A percentile compares a stretch with the other conserved stretches of the same genome.
phyloP scores from a whole-genome alignment of 2,888 invertebrate species.

The Torymus auratus region DNA sequence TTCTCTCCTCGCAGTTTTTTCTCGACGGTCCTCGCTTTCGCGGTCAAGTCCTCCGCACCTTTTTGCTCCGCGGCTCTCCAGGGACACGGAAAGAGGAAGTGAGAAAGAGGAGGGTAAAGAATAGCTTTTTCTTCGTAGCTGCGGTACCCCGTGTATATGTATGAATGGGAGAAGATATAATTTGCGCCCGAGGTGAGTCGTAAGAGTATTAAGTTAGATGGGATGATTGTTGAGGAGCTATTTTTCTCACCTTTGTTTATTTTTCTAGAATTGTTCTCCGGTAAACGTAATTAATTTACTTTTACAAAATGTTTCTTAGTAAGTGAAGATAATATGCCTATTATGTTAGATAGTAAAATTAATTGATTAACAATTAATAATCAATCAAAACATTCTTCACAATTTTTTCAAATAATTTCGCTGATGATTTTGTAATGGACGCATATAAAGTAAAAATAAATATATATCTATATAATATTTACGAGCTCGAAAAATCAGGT shows the following conservation, averaged over 20 bases:
- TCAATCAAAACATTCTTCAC: no score
- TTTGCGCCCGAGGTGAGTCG: not conserved
- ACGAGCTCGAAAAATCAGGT: no score
- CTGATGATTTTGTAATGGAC: no score
- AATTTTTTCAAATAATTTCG: no score
- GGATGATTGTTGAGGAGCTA: slow-evolving; percentile 26
- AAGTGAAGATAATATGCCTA: no score
- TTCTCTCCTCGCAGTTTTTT: slow-evolving; percentile 34
- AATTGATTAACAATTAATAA: no score
- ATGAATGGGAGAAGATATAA: slow-evolving; percentile 53
- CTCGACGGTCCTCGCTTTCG: not conserved
- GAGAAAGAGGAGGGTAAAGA: slow-evolving; percentile 36
- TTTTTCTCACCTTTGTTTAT: slow-evolving; percentile 6
- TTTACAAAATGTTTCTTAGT: no score
- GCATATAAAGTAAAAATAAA: no score
- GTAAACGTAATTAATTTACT: slow-evolving; percentile 18
- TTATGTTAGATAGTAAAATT: no score
- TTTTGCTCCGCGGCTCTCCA: slow-evolving; percentile 16
- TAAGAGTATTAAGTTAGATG: slow-evolving; percentile 51
- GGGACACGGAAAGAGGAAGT: not conserved
- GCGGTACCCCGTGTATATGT: not conserved
- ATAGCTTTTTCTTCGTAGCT: slow-evolving; percentile 46
- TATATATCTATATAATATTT: no score
- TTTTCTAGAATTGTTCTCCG: not conserved
- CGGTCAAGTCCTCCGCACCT: not conserved